phyloP scores from a whole-genome alignment of 2,797 vertebrate species.

The Brachyrhaphis roseni region DNA sequence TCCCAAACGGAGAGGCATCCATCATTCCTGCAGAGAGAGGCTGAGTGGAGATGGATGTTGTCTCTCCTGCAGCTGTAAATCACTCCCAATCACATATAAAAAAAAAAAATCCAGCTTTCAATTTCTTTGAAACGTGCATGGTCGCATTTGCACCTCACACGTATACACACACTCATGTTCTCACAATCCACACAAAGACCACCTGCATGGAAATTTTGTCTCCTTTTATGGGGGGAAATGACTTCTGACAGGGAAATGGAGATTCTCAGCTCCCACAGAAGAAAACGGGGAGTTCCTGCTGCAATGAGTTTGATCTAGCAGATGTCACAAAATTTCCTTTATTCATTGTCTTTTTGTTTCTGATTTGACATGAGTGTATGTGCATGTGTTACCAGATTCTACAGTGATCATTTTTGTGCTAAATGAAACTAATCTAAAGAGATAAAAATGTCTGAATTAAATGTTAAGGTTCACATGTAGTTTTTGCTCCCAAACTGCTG shows the following conservation, averaged over 20 bases:
- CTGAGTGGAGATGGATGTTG: slow-evolving; percentile 37
- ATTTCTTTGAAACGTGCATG: slow-evolving; percentile 41
- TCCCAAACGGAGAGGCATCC: slow-evolving; percentile 63
- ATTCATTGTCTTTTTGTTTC: not conserved
- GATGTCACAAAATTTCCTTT: slow-evolving; percentile 10
- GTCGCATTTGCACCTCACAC: slow-evolving; percentile 19
- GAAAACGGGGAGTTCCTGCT: slow-evolving; percentile 41
- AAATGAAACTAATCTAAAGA: not conserved
- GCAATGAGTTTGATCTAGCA: slow-evolving; percentile 33
- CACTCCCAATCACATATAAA: slow-evolving; percentile 52
- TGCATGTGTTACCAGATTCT: not conserved
- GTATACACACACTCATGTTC: slow-evolving; percentile 12
- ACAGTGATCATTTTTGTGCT: not conserved
- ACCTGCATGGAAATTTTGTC: slow-evolving; percentile 37
- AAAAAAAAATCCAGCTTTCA: slow-evolving; percentile 39
- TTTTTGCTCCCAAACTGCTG: too few species aligned
- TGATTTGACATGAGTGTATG: not conserved
- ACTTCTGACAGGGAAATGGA: slow-evolving; percentile 51
- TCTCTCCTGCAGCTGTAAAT: slow-evolving; percentile 61
- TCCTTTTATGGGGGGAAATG: slow-evolving; percentile 40
- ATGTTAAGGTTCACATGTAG: too few species aligned
- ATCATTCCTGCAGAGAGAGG: slow-evolving; percentile 53
- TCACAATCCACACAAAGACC: slow-evolving; percentile 25
- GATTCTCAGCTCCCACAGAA: slow-evolving; percentile 19
- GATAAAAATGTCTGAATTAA: not conserved